Evolutionary conservation across 2,888 invertebrate species (phyloP).

Genomic region (Cactoblastis cactorum): DNA sequence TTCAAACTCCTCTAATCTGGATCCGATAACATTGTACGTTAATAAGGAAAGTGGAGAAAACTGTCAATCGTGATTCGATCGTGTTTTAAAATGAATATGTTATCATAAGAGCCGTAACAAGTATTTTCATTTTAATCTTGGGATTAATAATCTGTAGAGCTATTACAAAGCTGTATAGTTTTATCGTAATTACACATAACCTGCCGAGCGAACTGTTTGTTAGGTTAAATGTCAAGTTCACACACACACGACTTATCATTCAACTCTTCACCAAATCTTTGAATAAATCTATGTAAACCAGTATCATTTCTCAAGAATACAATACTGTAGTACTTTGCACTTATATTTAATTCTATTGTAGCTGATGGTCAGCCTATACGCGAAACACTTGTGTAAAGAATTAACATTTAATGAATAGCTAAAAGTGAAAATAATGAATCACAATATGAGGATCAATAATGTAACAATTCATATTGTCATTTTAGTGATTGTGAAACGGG

Average conservation of each 20-base stretch:
- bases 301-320: background rate
- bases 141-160: constrained; percentile 21
- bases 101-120: constrained; percentile 23
- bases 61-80: background rate
- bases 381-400: constrained; percentile 32
- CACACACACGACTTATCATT: background rate
- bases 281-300: background rate
- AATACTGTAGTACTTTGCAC: background rate
- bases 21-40: constrained; percentile 6
- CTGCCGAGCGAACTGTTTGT: background rate
- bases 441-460: constrained; percentile 19
- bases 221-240: background rate
- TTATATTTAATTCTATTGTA: constrained; percentile 13
- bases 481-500: constrained; percentile 29
- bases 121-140: background rate
- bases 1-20: constrained; percentile 1
- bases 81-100: background rate
- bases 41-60: constrained; percentile 18
- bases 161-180: constrained; percentile 23
- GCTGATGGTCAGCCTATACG: constrained; percentile 22
- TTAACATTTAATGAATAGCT: constrained; percentile 30
- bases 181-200: background rate
- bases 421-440: constrained; percentile 26
- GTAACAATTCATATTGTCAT: constrained; percentile 21
- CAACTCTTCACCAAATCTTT: background rate